Percentiles rank a stretch among this genome's conserved stretches.
These are phyloP conservation scores for Leuciscus idus DNA, from an alignment of 2,113 vertebrate species.

Conservation along the genomic window DNA sequence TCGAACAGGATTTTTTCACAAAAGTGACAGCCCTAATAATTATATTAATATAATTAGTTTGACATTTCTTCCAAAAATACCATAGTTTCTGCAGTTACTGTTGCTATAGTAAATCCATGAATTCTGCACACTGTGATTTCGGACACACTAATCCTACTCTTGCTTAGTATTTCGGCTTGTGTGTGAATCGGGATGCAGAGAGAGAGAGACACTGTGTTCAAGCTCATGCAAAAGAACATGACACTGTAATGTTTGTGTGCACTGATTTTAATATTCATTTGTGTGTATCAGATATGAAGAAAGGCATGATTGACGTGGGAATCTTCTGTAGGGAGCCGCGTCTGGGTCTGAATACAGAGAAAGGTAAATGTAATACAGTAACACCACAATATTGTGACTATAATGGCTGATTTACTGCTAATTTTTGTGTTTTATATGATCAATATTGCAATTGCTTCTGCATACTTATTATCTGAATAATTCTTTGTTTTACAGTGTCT, in stretches of 20 bases:
- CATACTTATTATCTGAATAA: background rate
- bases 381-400: background rate
- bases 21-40: background rate
- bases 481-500: no score
- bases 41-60: background rate
- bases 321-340: constrained; percentile 87
- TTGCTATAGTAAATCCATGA: background rate
- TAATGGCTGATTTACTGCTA: background rate
- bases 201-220: background rate
- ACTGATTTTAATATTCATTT: background rate
- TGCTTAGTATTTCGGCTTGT: background rate
- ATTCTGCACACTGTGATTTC: background rate
- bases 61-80: background rate
- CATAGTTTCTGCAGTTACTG: background rate
- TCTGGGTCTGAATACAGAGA: constrained; percentile 84
- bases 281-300: constrained; percentile 86
- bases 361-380: constrained; percentile 76
- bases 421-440: background rate
- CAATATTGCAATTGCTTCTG: background rate
- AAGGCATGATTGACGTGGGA: constrained; percentile 91
- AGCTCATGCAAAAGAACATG: background rate
- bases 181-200: background rate
- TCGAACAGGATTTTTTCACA: no score
- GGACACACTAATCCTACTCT: background rate
- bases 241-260: background rate